Evolutionary conservation across 2,797 vertebrate genomes (phyloP), one percentile per base, ranked within the genome.

Genomic region (Anniella stebbinsi): DNA sequence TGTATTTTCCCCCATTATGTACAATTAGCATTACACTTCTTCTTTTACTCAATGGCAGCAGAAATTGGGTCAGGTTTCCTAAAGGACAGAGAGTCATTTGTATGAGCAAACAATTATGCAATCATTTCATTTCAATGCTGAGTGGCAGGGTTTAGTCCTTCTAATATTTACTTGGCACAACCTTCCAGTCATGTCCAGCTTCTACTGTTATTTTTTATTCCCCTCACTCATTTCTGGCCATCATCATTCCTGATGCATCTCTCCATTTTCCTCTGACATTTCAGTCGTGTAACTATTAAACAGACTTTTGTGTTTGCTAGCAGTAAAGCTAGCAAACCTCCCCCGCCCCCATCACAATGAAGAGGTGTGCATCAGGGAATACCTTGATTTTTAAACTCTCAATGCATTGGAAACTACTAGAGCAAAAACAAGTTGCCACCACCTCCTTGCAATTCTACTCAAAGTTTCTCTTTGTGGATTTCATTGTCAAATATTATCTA

Each of bases 371-470:
- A 38, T 30, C 13, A 1, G n/a, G 82, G 48, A 84, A 91, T 73
- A 87, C 72, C 66, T 87, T 93, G 85, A 25, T 18, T 92, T 91
- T 90, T 88, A 92, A 63, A 89, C 85, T 87, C 36, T 12, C 21
- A 70, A 12, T 70, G 38, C 60, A 41, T n/a, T 57, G 28, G 41
- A 85, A 78, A 11, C 18, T 54, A 11, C 18, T 54, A 17, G 2
- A 8, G 11, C 41, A 18, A 45, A 84, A 84, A 84, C 28, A 45
- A 41, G 28, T 28, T 51, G 12, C 23, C 72, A 78, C 77, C 30
- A 17, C 25, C 70, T 63, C 28, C 28, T n/a, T 70, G 4, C 48
- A 70, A n/a, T 25, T 41, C 54, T 63, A 25, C 33, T 76, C 41
- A 63, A 45, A 41, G 3, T 63, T 75, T 41, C 41, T 25, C 57